Conservation (phyloP, 2,113 vertebrate species). For the Ceyx melanurus region DNA sequence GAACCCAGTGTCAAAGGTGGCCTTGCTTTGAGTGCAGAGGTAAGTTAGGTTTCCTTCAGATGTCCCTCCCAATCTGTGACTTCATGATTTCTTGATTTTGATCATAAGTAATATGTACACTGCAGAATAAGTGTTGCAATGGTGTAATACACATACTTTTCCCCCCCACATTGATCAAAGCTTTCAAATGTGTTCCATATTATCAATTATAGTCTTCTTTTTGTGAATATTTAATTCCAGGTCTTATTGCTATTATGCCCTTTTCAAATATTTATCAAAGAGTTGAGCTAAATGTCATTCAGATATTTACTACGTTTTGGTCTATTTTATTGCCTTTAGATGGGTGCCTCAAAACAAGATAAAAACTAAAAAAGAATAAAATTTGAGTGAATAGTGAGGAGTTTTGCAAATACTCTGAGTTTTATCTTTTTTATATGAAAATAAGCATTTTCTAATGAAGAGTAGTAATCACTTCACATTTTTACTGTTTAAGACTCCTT, state of each 20-base stretch:
- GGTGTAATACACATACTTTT: background rate
- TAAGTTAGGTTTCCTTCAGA: background rate
- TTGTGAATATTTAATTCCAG: background rate
- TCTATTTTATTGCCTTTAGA: background rate
- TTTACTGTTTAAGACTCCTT: background rate
- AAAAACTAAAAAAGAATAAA: background rate
- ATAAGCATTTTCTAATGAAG: background rate
- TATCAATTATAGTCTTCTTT: background rate
- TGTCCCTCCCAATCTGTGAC: background rate
- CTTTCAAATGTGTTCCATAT: background rate
- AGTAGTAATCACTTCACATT: background rate
- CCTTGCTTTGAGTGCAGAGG: background rate
- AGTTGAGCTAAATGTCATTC: background rate
- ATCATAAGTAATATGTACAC: background rate
- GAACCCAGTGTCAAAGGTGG: background rate
- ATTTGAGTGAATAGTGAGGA: background rate
- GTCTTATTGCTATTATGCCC: background rate
- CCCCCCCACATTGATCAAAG: background rate
- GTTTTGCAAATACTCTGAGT: background rate
- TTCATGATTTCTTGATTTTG: background rate
- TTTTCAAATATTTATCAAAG: background rate
- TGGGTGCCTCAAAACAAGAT: background rate
- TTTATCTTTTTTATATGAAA: background rate
- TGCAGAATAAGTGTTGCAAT: background rate
- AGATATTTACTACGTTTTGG: background rate